Evolutionary conservation across 2,797 vertebrate genomes (phyloP).

Genomic region (Propithecus deckenii): DNA sequence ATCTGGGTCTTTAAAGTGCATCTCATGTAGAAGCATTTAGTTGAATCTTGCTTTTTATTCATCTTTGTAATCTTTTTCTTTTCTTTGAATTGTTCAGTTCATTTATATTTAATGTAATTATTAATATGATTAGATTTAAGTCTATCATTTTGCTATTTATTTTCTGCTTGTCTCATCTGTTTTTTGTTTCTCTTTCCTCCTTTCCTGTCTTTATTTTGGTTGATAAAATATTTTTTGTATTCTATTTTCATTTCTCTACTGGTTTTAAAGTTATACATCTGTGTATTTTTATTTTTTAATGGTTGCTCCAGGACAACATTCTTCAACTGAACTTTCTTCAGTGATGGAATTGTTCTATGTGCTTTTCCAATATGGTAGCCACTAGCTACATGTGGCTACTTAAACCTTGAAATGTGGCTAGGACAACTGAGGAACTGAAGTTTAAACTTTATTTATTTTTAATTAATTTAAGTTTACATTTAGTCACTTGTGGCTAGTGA

Average conservation of each 20-base stretch:
- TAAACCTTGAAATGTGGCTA: not conserved
- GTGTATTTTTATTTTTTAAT: not conserved
- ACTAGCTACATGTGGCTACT: not conserved
- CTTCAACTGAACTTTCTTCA: slow-evolving; percentile 3
- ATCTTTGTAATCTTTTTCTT: not conserved
- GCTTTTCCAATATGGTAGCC: not conserved
- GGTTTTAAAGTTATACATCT: not conserved
- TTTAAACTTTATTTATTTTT: slow-evolving; percentile 34
- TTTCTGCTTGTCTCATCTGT: not conserved
- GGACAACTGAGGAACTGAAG: not conserved
- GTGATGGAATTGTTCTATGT: not conserved
- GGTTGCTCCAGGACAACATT: not conserved
- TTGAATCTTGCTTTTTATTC: not conserved
- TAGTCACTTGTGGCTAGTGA: not conserved
- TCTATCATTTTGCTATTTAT: not conserved
- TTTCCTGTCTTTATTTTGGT: not conserved
- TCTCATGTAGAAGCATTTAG: not conserved
- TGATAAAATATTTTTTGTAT: not conserved
- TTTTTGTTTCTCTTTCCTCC: not conserved
- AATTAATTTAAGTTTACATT: not conserved
- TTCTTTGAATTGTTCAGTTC: not conserved
- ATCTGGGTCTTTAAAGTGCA: not conserved
- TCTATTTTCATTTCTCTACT: not conserved
- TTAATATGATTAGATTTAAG: not conserved
- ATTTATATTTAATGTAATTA: not conserved